Conservation (phyloP, 2,888 invertebrate genomes). For the Stratiomys singularior region DNA sequence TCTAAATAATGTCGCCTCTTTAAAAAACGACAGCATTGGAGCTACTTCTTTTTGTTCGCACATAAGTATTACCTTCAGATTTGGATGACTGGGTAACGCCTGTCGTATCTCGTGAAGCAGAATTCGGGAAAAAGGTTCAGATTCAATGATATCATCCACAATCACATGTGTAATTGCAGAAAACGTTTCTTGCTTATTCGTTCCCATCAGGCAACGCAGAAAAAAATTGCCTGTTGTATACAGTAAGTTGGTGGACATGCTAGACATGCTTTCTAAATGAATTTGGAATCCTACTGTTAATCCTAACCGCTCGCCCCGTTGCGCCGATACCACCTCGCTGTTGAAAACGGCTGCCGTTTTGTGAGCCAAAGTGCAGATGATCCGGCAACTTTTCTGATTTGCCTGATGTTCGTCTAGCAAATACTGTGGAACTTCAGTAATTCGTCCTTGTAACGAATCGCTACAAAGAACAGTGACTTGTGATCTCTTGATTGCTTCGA, state of each 20-base stretch:
- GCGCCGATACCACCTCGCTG: slow-evolving; percentile 80
- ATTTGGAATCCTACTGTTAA: slow-evolving; percentile 88
- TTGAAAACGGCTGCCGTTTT: slow-evolving; percentile 88
- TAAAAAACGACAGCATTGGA: neutral
- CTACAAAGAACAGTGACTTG: slow-evolving; percentile 78
- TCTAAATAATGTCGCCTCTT: neutral
- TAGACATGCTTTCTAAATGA: slow-evolving; percentile 73
- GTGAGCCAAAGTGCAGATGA: slow-evolving; percentile 92
- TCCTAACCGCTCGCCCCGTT: slow-evolving; percentile 75
- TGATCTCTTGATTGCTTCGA: slow-evolving; percentile 73
- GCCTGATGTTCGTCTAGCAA: slow-evolving; percentile 80
- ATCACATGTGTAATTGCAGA: slow-evolving; percentile 76
- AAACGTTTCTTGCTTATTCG: slow-evolving; percentile 67
- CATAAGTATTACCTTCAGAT: slow-evolving; percentile 86
- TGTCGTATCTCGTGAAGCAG: slow-evolving; percentile 84
- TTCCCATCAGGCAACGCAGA: slow-evolving; percentile 86
- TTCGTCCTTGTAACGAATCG: slow-evolving; percentile 90
- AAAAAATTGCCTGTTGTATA: slow-evolving; percentile 58
- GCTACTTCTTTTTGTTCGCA: slow-evolving; percentile 75
- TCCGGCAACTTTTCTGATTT: slow-evolving; percentile 75
- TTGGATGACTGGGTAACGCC: slow-evolving; percentile 73
- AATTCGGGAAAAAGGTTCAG: slow-evolving; percentile 91
- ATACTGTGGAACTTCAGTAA: slow-evolving; percentile 91
- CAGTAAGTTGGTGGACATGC: slow-evolving; percentile 48
- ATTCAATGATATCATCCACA: slow-evolving; percentile 92